Base-by-base conservation (phyloP, 2,888 invertebrate species). In the Lithosia quadra region DNA sequence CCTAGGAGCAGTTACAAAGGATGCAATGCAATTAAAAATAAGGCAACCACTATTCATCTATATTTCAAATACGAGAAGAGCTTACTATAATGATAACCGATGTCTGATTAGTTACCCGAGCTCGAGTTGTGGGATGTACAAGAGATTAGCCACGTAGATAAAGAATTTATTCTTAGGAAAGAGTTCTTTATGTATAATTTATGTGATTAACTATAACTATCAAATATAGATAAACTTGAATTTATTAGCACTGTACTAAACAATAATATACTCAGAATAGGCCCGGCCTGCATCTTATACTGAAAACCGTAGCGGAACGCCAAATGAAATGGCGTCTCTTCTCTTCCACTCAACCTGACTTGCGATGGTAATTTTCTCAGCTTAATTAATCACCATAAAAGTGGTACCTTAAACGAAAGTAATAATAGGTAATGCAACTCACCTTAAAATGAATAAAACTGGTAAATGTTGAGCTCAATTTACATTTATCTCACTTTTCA, bases 301-400 rank as follows among this genome's bases (percentile, higher is more conserved):
- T 18, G 21, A 22, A 13, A 13, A 22, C 22, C 18, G 21, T 18
- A 18, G 18, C 55, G 22, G n/a, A 34, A 55, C 10, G 55, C 21
- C 21, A 53, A 53, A 63, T 33, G 63, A 63, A 63, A 63, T 63
- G 63, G 63, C 63, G 63, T 34, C 63, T 22, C 22, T 60, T 39
- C 18, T 22, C 10, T 60, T 22, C 18, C 49, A 49, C 49, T n/a
- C n/a, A 4, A 49, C 49, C 49, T 8, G 9, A n/a, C 15, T 9
- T n/a, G n/a, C n/a, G n/a, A n/a, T n/a, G 1, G n/a, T 9, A 18
- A n/a, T 0, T 49, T n/a, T 49, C 9, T 18, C 5, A 13, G 43
- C 49, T n/a, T 8, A 49, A n/a, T 5, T n/a, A 1, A n/a, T 1
- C 0, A n/a, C n/a, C 8, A 9, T n/a, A n/a, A 49, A n/a, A 28